These are phyloP conservation scores for Lamproptera curius DNA, from an alignment of 2,888 invertebrate genomes.

Conservation along the genomic window DNA sequence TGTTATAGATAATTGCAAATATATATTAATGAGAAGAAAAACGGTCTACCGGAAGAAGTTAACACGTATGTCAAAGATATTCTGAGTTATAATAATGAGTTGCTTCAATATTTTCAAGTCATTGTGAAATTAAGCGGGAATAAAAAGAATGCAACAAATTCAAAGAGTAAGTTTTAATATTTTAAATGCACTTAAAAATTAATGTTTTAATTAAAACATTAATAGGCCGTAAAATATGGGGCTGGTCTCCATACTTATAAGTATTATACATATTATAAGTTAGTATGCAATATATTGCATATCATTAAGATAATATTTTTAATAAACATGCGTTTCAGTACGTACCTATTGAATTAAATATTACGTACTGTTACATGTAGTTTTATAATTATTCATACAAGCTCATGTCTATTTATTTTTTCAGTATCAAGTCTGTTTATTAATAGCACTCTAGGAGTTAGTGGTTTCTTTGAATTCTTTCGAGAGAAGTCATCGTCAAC, in stretches of 20 bases:
- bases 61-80: slow-evolving; percentile 9
- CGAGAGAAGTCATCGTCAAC: slow-evolving; percentile 5
- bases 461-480: slow-evolving; percentile 10
- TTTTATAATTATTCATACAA: no score
- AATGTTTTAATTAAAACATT: no score
- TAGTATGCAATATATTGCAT: no score
- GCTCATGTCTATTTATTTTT: slow-evolving; percentile 22
- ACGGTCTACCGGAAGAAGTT: slow-evolving; percentile 4
- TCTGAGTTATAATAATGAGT: slow-evolving; percentile 11
- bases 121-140: slow-evolving; percentile 9
- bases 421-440: slow-evolving; percentile 30
- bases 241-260: no score
- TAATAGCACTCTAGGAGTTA: slow-evolving; percentile 20
- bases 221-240: no score
- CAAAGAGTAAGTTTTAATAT: slow-evolving; percentile 5
- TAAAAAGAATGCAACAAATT: slow-evolving; percentile 2
- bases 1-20: slow-evolving; percentile 22
- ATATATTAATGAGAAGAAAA: slow-evolving; percentile 27
- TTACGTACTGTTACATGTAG: no score
- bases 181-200: no score
- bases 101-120: slow-evolving; percentile 9
- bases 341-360: no score
- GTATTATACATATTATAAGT: no score
- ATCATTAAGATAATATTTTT: no score
- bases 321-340: no score